Base-by-base conservation (phyloP, 2,113 vertebrate genomes). In the Rhea americana region DNA sequence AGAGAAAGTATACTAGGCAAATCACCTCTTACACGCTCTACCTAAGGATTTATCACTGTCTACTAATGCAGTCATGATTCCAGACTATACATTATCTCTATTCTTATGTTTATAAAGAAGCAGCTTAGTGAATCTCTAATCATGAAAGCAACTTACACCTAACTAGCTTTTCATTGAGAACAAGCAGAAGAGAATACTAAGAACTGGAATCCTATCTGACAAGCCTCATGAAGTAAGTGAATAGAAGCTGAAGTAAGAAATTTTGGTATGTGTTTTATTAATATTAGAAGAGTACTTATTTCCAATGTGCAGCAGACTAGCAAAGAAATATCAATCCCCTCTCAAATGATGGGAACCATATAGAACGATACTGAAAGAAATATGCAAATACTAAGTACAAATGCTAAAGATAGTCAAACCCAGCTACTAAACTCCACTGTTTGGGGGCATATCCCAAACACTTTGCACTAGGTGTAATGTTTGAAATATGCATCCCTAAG, bases 311-410 rank as follows among this genome's bases (percentile, higher is more conserved):
- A 41, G 39, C 5, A 28, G 39, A 24, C 14, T 61, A 43, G 71
- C 20, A 75, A 50, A 74, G 55, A 32, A 85, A 73, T 53, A 39
- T 22, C 32, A 78, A 13, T 7, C 47, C 1, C n/a, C 7, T 10
- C 17, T 8, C 3, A 2, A 73, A 61, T 0, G 0, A 55, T 7
- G 18, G 76, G 25, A 30, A 55, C 26, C 8, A 2, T 32, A 25
- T 3, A 59, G 48, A 45, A 35, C 3, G 2, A 24, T n/a, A 51
- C 39, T 9, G 30, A 59, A 72, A 65, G 24, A 56, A 65, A 65
- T 17, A 35, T 56, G 74, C 21, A 37, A 16, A 39, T 3, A 16
- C 11, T 7, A 41, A 28, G 39, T 43, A 55, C 11, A 70, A 55
- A 48, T 6, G 5, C 37, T 66, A 41, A 28, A 15, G 62, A 71